Percentiles rank a stretch among this genome's conserved stretches.
Conservation (phyloP, 2,797 vertebrate species). For the Centropyge bicolor region DNA sequence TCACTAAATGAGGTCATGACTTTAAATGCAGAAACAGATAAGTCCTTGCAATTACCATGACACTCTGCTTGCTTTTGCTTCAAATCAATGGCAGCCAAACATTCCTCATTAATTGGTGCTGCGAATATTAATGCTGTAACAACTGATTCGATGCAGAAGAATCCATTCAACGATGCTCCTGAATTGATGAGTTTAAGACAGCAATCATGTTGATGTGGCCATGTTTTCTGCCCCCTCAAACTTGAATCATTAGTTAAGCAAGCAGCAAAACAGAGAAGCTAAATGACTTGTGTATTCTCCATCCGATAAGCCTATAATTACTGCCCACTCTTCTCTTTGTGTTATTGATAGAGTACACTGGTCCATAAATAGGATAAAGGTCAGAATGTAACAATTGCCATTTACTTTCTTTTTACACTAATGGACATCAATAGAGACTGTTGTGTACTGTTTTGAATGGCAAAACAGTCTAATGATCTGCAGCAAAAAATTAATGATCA, state of each 20-base stretch:
- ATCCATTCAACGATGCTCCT: conserved; percentile 41
- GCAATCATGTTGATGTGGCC: conserved; percentile 35
- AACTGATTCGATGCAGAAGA: conserved; percentile 29
- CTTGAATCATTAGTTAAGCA: conserved; percentile 62
- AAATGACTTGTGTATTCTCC: conserved; percentile 64
- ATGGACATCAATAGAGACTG: conserved; percentile 64
- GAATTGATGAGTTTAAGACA: conserved; percentile 53
- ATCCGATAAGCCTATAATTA: conserved; percentile 73
- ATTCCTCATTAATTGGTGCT: conserved; percentile 47
- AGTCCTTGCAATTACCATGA: conserved; percentile 14
- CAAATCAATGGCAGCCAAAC: conserved; percentile 34
- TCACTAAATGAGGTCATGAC: conserved; percentile 26
- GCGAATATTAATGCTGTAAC: conserved; percentile 47
- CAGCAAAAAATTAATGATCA: conserved; percentile 58
- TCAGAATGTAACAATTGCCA: conserved; percentile 69
- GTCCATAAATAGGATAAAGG: conserved; percentile 73
- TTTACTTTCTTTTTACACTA: conserved; percentile 63
- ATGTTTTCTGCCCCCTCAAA: conserved; percentile 37
- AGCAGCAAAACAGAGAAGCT: conserved; percentile 43
- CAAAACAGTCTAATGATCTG: conserved; percentile 68
- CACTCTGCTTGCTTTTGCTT: conserved; percentile 17
- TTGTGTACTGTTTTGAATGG: conserved; percentile 65
- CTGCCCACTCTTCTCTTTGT: conserved; percentile 54
- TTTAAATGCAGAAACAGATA: conserved; percentile 24
- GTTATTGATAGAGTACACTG: conserved; percentile 64